Percentiles rank a stretch among this genome's conserved stretches.
Evolutionary conservation across 2,113 vertebrate genomes (phyloP).

Genomic region (Engraulis encrasicolus): DNA sequence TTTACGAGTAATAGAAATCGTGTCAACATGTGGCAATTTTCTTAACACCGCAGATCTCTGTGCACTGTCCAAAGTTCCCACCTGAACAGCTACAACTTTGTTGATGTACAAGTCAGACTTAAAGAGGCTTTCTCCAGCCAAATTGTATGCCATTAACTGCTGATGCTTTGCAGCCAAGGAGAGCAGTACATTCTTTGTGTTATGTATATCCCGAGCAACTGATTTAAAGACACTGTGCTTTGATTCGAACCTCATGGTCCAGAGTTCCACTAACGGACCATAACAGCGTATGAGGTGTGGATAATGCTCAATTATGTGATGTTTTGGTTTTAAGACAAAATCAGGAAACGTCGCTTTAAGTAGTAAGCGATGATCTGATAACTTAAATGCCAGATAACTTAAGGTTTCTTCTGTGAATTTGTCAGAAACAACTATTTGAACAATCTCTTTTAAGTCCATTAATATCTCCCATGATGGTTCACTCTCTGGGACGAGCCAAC

Average conservation of each 20-base stretch:
- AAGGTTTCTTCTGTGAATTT: background rate
- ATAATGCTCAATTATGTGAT: constrained; percentile 20
- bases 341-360: constrained; percentile 4
- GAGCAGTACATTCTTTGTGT: background rate
- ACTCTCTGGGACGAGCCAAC: background rate
- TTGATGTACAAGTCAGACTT: constrained; percentile 22
- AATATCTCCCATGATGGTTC: constrained; percentile 19
- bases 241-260: background rate
- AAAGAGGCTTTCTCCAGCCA: background rate
- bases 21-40: constrained; percentile 7
- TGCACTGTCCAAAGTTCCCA: background rate
- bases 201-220: background rate
- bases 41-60: constrained; percentile 17
- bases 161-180: background rate
- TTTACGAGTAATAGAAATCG: too few relatives aligned
- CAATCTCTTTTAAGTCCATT: constrained; percentile 13
- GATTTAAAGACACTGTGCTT: background rate
- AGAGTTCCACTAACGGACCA: background rate
- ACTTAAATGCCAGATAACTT: background rate
- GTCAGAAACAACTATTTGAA: background rate
- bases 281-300: background rate
- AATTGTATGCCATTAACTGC: background rate
- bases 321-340: background rate
- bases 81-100: background rate
- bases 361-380: background rate